Base-by-base conservation (phyloP, 1,140 invertebrate genomes). In the Trachymyrmex septentrionalis region DNA sequence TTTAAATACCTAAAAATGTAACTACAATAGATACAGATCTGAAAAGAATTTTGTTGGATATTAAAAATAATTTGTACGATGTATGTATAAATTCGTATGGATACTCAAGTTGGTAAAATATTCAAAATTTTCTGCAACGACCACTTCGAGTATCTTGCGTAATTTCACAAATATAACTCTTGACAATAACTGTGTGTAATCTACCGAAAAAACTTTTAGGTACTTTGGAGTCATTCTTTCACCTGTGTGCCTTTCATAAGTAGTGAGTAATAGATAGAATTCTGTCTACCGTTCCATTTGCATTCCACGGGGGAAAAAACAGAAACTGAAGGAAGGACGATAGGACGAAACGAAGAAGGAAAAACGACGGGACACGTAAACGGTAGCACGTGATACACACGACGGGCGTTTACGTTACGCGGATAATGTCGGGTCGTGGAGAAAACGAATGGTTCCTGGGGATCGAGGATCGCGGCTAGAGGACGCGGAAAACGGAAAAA, bases 391-490 rank as follows among this genome's bases (percentile, higher is more conserved):
- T 89, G 88, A 78, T 48, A 48, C 24, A 69, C 27, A 16, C 61
- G 57, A 86, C 64, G 87, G 55, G 14, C 50, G 84, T 88, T 88
- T 90, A 50, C 21, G 77, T 73, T n/a, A n/a, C 87, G 77, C 64
- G 87, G 71, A 78, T 66, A 84, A 86, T 77, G 66, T 77, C 84
- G 53, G 12, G 30, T 66, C 80, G 84, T 34, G 66, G 34, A 55
- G 57, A 66, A 86, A 81, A 78, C 72, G 72, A 84, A 87, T 77
- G 88, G n/a, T 78, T 59, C 50, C 66, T n/a, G 44, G 50, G 44
- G n/a, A 69, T 50, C 64, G 80, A 59, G 71, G 57, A 34, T 59
- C 64, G 71, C 34, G 66, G 55, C 24, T 66, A 5, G 44, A 48
- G 27, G 53, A 61, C 57, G 24, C 30, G 64, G n/a, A n/a, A n/a